Evolutionary conservation across 2,888 invertebrate genomes (phyloP).

Genomic region (Acheta domesticus): DNA sequence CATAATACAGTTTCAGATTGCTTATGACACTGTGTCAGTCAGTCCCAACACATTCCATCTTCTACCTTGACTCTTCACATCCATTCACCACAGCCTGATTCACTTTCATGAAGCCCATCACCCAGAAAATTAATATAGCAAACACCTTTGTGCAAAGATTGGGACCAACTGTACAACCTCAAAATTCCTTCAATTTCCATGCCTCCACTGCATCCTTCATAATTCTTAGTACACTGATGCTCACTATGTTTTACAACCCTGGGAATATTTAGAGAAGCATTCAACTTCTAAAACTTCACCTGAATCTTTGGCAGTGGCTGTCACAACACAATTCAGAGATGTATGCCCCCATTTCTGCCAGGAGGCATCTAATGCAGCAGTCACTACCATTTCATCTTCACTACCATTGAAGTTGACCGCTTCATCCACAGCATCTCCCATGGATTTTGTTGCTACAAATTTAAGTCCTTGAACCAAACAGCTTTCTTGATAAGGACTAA

Average conservation of each 20-base stretch:
- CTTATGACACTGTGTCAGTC: too few species aligned
- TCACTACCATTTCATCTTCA: neutral
- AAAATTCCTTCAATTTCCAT: neutral
- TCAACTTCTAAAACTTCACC: conserved; percentile 21
- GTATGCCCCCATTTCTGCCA: conserved; percentile 21
- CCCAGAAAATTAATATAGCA: neutral
- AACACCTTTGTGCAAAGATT: neutral
- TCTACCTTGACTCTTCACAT: too few species aligned
- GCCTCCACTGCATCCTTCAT: neutral
- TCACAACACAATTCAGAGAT: conserved; percentile 6
- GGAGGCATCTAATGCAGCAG: conserved; percentile 20
- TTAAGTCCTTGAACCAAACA: neutral
- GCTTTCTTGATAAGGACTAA: too few species aligned
- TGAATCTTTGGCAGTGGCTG: neutral
- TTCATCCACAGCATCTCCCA: neutral
- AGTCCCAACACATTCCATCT: conserved; percentile 20
- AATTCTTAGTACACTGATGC: neutral
- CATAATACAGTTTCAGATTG: too few species aligned
- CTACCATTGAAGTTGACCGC: neutral
- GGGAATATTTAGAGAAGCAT: neutral
- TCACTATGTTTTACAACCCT: neutral
- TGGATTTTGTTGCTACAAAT: neutral
- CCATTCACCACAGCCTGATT: neutral
- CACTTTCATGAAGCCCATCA: neutral
- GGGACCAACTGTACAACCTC: neutral